These are phyloP conservation scores for Graptemys geographica DNA, from an alignment of 2,797 vertebrate species.

Conservation along the genomic window DNA sequence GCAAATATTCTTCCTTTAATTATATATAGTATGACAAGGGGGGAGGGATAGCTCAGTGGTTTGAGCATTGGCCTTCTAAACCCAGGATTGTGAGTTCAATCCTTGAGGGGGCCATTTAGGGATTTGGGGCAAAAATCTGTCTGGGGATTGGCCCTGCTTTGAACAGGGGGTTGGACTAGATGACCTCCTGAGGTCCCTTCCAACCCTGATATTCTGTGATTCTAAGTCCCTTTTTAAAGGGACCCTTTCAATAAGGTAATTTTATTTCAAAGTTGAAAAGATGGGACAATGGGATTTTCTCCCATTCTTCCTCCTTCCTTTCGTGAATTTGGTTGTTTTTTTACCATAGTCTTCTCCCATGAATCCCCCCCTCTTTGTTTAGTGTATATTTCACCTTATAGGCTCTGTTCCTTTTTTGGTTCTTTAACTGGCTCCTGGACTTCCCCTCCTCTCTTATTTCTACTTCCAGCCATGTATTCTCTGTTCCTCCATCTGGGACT, in stretches of 20 bases:
- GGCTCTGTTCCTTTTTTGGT: neutral
- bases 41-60: too few species aligned
- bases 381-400: neutral
- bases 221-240: neutral
- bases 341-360: neutral
- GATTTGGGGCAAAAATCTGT: too few species aligned
- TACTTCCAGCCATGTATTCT: neutral
- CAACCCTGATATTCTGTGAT: too few species aligned
- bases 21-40: neutral
- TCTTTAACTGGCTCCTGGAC: neutral
- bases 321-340: neutral
- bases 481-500: neutral
- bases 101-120: too few species aligned
- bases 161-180: too few species aligned
- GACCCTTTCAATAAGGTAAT: neutral
- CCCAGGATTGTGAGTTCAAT: too few species aligned
- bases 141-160: too few species aligned
- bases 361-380: neutral
- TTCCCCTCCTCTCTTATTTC: neutral
- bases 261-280: neutral
- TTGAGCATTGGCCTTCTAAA: too few species aligned
- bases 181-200: too few species aligned
- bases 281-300: neutral
- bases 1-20: neutral
- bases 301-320: neutral